A percentile compares a stretch with the other conserved stretches of the same genome.
These are phyloP conservation scores for Trichopoda pennipes DNA, from an alignment of 2,888 invertebrate species.

Conservation along the genomic window DNA sequence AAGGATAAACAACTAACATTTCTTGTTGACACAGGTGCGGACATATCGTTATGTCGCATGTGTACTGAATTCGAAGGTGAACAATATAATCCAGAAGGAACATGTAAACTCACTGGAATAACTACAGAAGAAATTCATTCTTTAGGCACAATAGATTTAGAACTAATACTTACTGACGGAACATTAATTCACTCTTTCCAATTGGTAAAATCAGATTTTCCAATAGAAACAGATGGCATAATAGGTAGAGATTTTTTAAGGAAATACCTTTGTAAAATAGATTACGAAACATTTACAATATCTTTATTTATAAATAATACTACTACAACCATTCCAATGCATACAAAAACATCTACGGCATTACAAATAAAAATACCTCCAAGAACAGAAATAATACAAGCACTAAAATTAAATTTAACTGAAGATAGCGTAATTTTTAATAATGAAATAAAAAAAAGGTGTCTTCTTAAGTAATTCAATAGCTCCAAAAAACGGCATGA, in stretches of 20 bases:
- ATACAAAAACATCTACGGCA: conserved; percentile 2
- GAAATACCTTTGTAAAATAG: conserved; percentile 10
- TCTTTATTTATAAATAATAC: neutral
- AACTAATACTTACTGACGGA: neutral
- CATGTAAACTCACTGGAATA: conserved; percentile 1
- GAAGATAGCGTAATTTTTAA: too few relatives aligned
- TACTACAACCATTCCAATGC: conserved; percentile 10
- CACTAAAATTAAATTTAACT: too few relatives aligned
- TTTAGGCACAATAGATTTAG: conserved; percentile 3
- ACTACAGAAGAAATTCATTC: conserved; percentile 12
- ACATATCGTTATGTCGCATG: neutral
- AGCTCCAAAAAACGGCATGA: too few relatives aligned
- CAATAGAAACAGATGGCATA: conserved; percentile 44
- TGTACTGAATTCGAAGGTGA: neutral
- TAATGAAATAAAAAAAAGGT: too few relatives aligned
- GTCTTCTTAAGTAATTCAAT: too few relatives aligned
- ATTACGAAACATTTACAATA: conserved; percentile 20
- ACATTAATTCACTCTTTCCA: neutral
- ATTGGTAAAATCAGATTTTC: conserved; percentile 3
- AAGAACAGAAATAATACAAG: too few relatives aligned
- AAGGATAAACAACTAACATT: conserved; percentile 8
- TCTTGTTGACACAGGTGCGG: neutral
- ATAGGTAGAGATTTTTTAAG: conserved; percentile 46
- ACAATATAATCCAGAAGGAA: neutral
- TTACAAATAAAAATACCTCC: conserved; percentile 21